Evolutionary conservation across 2,888 invertebrate species (phyloP), one percentile per base, ranked within the genome.

Genomic region (Acanthosepion esculentum): DNA sequence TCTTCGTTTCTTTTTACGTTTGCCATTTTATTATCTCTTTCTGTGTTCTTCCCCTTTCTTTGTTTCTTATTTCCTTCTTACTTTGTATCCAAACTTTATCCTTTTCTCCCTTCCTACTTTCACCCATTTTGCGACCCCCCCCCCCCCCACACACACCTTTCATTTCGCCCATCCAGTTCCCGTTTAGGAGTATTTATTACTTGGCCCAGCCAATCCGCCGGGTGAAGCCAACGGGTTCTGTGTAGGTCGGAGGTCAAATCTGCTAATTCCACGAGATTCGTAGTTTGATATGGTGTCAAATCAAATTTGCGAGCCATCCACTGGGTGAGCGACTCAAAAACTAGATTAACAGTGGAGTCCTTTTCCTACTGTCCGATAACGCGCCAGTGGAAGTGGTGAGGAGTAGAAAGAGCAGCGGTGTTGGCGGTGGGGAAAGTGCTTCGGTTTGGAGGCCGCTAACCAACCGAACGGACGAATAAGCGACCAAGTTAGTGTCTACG

Each of bases 181-280:
- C 78, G 78, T 78, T 78, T 78, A 78, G n/a, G 78, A 78, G 78
- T 78, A 78, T 78, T 78, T 78, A 78, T 78, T 78, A 78, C 78
- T 78, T 78, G n/a, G 78, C 78, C 78, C 78, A 78, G n/a, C 78
- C 78, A 78, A 78, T 78, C 78, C 78, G 78, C 15, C 33, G 78
- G 78, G 78, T 78, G 78, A n/a, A 78, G 78, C 78, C 78, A 78
- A 78, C 33, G 78, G 78, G 78, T 78, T 78, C 78, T 78, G 78
- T 78, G 78, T 78, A 78, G 78, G 78, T 78, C 78, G 78, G 78
- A 78, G 78, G 78, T 78, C 78, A 78, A 78, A 78, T 78, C 78
- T 78, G 78, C 78, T 78, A 78, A 78, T 78, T 78, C 78, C 78
- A n/a, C n/a, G 78, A 78, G 78, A 78, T 78, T 78, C 78, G 78